A percentile compares a stretch with the other conserved stretches of the same genome.
These are phyloP conservation scores for Alfaro cultratus DNA, from an alignment of 2,797 vertebrate genomes.

Conservation along the genomic window DNA sequence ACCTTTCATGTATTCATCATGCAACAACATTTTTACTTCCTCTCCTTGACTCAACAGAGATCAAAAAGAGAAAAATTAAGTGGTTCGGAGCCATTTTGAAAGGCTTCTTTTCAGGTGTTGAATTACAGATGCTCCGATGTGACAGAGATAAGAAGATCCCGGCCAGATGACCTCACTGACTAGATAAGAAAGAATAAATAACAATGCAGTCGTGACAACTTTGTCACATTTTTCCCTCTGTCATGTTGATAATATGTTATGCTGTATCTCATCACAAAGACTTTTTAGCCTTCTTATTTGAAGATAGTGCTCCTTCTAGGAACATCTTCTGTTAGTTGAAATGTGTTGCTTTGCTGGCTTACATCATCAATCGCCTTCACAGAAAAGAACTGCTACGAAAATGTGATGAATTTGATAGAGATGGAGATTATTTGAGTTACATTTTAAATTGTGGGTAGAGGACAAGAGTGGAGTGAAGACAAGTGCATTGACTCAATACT, in stretches of 20 bases:
- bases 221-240: slow-evolving; percentile 27
- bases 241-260: slow-evolving; percentile 24
- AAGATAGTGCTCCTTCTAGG: not conserved
- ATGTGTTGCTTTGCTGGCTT: not conserved
- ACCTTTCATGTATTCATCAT: slow-evolving; percentile 65
- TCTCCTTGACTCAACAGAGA: slow-evolving; percentile 50
- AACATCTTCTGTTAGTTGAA: not conserved
- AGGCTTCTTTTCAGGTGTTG: slow-evolving; percentile 68
- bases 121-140: slow-evolving; percentile 49
- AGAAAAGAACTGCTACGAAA: not conserved
- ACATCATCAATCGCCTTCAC: not conserved
- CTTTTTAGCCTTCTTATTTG: slow-evolving; percentile 20
- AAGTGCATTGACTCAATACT: not conserved
- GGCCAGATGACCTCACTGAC: slow-evolving; percentile 55
- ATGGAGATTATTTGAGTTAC: not conserved
- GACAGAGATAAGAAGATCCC: slow-evolving; percentile 40
- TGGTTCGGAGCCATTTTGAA: slow-evolving; percentile 54
- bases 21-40: slow-evolving; percentile 67
- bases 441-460: not conserved
- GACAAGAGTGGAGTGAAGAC: not conserved
- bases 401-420: not conserved
- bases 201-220: slow-evolving; percentile 39
- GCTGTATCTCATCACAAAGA: not conserved
- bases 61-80: slow-evolving; percentile 27
- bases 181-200: slow-evolving; percentile 52